Conservation (phyloP, 1,140 invertebrate species). For the Mercenaria mercenaria region DNA sequence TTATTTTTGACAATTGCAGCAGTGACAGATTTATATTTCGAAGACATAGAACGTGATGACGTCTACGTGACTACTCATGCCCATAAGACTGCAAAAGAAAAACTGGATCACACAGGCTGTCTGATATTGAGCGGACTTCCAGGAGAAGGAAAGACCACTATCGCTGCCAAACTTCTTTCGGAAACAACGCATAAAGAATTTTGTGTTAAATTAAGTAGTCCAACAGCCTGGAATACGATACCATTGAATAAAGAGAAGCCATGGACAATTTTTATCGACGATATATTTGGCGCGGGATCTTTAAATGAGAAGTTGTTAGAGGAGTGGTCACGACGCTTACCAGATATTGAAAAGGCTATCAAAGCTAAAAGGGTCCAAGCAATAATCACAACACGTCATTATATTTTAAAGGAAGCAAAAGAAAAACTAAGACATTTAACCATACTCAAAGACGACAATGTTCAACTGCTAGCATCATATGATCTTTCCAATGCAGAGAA, state of each 20-base stretch:
- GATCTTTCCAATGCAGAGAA: neutral
- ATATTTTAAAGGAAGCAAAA: constrained; percentile 2
- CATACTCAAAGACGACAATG: constrained; percentile 20
- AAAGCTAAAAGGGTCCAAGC: neutral
- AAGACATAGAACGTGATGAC: neutral
- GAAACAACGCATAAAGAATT: neutral
- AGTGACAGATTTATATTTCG: neutral
- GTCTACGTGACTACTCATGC: neutral
- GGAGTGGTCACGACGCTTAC: neutral
- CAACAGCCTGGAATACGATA: constrained; percentile 2
- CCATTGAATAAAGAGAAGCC: neutral
- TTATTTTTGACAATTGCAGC: no score
- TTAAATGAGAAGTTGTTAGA: neutral
- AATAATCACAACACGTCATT: constrained; percentile 28
- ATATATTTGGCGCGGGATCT: neutral
- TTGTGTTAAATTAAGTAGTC: neutral
- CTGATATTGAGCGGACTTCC: neutral
- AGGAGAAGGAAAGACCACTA: constrained; percentile 41
- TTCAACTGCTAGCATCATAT: neutral
- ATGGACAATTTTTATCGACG: constrained; percentile 18
- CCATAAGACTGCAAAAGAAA: neutral
- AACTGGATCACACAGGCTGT: neutral
- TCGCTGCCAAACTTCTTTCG: neutral
- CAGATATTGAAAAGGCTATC: neutral
- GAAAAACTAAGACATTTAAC: neutral